phyloP scores from a whole-genome alignment of 1,140 invertebrate species.

The Pinna nobilis region DNA sequence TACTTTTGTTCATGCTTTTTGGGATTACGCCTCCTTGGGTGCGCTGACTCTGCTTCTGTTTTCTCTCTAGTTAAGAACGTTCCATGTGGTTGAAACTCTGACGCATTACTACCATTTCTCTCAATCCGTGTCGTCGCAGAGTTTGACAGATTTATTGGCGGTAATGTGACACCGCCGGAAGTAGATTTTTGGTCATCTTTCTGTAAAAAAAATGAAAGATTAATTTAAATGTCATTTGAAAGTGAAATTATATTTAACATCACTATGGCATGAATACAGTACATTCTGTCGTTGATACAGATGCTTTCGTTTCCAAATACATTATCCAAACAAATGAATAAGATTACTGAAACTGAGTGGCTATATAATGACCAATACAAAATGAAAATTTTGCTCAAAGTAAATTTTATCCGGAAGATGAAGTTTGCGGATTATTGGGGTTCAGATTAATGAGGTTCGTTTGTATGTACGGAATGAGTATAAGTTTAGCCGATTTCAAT shows the following conservation, averaged over 20 bases:
- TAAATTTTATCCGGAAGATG: too few relatives aligned
- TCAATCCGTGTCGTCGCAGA: conserved; percentile 29
- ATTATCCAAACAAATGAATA: too few relatives aligned
- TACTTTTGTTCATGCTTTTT: conserved; percentile 33
- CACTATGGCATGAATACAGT: background rate
- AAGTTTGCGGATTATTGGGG: too few relatives aligned
- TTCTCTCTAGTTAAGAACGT: conserved; percentile 65
- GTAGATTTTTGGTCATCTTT: background rate
- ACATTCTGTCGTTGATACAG: too few relatives aligned
- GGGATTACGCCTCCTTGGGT: background rate
- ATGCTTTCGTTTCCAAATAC: too few relatives aligned
- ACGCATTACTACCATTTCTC: background rate
- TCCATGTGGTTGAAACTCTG: conserved; percentile 53
- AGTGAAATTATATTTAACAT: background rate
- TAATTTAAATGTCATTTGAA: background rate
- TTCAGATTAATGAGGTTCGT: too few relatives aligned
- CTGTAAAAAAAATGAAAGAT: background rate
- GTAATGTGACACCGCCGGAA: conserved; percentile 21
- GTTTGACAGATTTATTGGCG: conserved; percentile 33
- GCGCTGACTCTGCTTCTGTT: conserved; percentile 51
- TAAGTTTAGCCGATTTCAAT: too few relatives aligned
- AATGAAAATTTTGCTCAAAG: too few relatives aligned
- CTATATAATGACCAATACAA: too few relatives aligned
- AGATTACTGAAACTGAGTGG: too few relatives aligned
- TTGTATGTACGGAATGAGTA: too few relatives aligned